phyloP scores from a whole-genome alignment of 1,140 invertebrate species.

The Anastrepha ludens region DNA sequence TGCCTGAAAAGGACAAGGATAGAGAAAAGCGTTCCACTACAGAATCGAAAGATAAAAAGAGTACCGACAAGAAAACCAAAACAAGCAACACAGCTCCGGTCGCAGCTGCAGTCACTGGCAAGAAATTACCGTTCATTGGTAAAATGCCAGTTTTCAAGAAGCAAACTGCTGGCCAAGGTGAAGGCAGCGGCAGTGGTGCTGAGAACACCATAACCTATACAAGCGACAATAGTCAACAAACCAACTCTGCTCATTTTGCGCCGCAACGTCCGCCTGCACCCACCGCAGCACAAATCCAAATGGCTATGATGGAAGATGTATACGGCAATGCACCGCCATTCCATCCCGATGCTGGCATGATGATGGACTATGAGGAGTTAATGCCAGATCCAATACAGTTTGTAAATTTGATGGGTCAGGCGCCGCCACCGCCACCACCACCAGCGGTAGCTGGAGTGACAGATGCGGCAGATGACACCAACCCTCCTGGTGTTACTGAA shows the following conservation, averaged over 20 bases:
- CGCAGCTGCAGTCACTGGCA: slow-evolving; percentile 61
- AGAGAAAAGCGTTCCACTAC: slow-evolving; percentile 54
- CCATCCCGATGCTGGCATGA: slow-evolving; percentile 71
- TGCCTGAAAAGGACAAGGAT: slow-evolving; percentile 56
- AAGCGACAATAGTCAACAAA: slow-evolving; percentile 1
- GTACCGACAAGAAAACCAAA: slow-evolving; percentile 69
- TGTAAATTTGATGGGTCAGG: slow-evolving; percentile 69
- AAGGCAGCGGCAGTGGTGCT: not conserved
- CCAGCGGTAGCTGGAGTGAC: slow-evolving; percentile 55
- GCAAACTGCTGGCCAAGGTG: slow-evolving; percentile 65
- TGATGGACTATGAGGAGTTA: slow-evolving; percentile 72
- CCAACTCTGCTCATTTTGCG: slow-evolving; percentile 52
- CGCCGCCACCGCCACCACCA: slow-evolving; percentile 70
- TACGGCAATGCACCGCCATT: slow-evolving; percentile 71
- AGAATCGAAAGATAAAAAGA: slow-evolving; percentile 73
- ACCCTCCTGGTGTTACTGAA: slow-evolving; percentile 58
- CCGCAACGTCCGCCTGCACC: slow-evolving; percentile 63
- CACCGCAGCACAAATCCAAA: slow-evolving; percentile 70
- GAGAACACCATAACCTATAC: not conserved
- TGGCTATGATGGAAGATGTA: slow-evolving; percentile 73
- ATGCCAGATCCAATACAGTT: slow-evolving; percentile 74
- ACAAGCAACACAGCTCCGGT: slow-evolving; percentile 42
- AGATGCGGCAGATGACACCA: slow-evolving; percentile 54
- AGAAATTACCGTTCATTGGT: slow-evolving; percentile 83
- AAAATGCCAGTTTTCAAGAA: slow-evolving; percentile 82